phyloP scores from a whole-genome alignment of 1,140 invertebrate species.

The Zaprionus capensis region DNA sequence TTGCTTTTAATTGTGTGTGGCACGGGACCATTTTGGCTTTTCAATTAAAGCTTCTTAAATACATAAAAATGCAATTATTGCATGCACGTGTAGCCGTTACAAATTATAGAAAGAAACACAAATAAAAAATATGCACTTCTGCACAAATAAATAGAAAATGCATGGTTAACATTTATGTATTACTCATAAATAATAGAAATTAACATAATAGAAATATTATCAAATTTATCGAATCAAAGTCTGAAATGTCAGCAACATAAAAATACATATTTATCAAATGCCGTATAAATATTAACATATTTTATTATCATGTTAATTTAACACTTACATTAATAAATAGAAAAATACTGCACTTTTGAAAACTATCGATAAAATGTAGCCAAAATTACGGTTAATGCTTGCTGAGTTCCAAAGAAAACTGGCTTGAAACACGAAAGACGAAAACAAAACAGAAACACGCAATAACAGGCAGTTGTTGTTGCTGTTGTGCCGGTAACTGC shows the following conservation, averaged over 20 bases:
- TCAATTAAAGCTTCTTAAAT: slow-evolving; percentile 36
- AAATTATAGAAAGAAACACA: background rate
- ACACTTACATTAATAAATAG: slow-evolving; percentile 1
- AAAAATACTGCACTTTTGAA: background rate
- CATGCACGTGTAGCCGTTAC: background rate
- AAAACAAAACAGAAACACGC: slow-evolving; percentile 42
- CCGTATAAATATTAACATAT: too few relatives aligned
- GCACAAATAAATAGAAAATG: background rate
- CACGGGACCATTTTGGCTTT: slow-evolving; percentile 44
- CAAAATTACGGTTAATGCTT: slow-evolving; percentile 2
- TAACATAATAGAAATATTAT: background rate
- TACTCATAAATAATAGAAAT: background rate
- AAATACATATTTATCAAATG: slow-evolving; percentile 11
- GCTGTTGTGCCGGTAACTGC: slow-evolving; percentile 28
- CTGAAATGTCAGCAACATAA: background rate
- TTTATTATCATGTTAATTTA: background rate
- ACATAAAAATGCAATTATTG: background rate
- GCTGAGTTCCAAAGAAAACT: slow-evolving; percentile 5
- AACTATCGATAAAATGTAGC: slow-evolving; percentile 30
- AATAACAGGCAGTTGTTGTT: slow-evolving; percentile 15
- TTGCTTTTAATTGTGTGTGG: slow-evolving; percentile 46
- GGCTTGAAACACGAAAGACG: slow-evolving; percentile 23
- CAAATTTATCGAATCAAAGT: background rate
- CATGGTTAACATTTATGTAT: background rate
- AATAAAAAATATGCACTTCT: background rate